Evolutionary conservation across 2,113 vertebrate species (phyloP).

Genomic region (Mormoops blainvillei): DNA sequence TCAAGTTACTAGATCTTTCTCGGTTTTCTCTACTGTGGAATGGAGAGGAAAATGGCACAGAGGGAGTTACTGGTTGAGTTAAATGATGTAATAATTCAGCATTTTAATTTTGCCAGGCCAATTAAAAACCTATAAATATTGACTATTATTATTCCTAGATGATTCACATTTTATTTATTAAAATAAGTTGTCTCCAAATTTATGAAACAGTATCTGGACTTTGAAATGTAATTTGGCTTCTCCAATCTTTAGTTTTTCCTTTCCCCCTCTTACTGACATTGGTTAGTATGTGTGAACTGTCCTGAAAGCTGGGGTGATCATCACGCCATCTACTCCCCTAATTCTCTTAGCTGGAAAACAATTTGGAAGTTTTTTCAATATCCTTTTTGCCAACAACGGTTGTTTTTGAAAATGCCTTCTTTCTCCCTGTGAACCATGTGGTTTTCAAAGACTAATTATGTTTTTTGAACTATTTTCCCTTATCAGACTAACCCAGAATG

Average conservation of each 20-base stretch:
- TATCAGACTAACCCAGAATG: not conserved
- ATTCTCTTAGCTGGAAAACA: not conserved
- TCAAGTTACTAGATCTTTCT: not conserved
- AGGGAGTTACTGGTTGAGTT: not conserved
- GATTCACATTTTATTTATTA: not conserved
- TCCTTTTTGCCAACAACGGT: not conserved
- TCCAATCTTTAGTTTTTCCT: not conserved
- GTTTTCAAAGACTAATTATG: not conserved
- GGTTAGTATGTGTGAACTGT: not conserved
- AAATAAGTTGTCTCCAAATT: not conserved
- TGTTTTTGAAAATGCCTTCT: not conserved
- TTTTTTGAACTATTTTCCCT: not conserved
- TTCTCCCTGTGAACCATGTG: not conserved
- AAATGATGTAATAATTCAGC: not conserved
- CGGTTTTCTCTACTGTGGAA: not conserved
- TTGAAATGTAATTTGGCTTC: not conserved
- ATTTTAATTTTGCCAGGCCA: not conserved
- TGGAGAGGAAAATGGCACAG: not conserved
- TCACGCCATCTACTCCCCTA: not conserved
- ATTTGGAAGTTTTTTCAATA: not conserved
- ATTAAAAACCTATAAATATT: not conserved
- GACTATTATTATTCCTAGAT: not conserved
- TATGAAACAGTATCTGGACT: not conserved
- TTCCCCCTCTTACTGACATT: not conserved
- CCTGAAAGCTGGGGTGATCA: not conserved